Evolutionary conservation across 2,888 invertebrate genomes (phyloP), one percentile per base, ranked within the genome.

Genomic region (Epinotia nisella): DNA sequence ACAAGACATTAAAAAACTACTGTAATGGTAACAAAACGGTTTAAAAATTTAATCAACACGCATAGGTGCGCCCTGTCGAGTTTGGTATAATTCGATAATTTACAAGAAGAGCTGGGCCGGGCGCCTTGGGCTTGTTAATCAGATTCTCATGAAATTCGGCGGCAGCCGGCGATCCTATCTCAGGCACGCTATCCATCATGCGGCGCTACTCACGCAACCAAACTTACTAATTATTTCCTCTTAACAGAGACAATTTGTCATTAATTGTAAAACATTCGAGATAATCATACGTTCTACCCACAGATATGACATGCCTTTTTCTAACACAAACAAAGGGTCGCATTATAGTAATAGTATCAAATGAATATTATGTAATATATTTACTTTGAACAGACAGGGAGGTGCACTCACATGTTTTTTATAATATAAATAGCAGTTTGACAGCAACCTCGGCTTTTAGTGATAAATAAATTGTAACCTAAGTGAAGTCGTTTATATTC

Each of bases 41-140:
- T 84, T 81, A 81, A 81, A 90, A 90, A 90, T 90, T 89, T 90
- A 91, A 90, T 90, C 91, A 91, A 90, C 91, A 91, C 89, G 88
- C 88, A 89, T 85, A 86, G 82, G 85, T 85, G 85, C 84, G 85
- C 84, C 86, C 84, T 81, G 85, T 81, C 84, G 85, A 80, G 85
- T 85, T 86, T 78, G 79, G 85, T 85, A 85, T 91, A 90, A 91
- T 90, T 90, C 87, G 88, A 90, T 91, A 90, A 91, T 91, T 89
- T 90, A 89, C 87, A 88, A 90, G 84, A 84, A 62, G 66, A 66
- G 66, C 53, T 59, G 53, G 61, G 71, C 67, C 81, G 74, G 79
- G 82, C 82, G 86, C 88, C 87, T 85, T 86, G 79, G 87, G 88
- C 88, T 85, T 83, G 85, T 88, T 88, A 89, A 87, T 86, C 87